These are phyloP conservation scores for Chelon auratus DNA, from an alignment of 2,797 vertebrate genomes.

Conservation along the genomic window DNA sequence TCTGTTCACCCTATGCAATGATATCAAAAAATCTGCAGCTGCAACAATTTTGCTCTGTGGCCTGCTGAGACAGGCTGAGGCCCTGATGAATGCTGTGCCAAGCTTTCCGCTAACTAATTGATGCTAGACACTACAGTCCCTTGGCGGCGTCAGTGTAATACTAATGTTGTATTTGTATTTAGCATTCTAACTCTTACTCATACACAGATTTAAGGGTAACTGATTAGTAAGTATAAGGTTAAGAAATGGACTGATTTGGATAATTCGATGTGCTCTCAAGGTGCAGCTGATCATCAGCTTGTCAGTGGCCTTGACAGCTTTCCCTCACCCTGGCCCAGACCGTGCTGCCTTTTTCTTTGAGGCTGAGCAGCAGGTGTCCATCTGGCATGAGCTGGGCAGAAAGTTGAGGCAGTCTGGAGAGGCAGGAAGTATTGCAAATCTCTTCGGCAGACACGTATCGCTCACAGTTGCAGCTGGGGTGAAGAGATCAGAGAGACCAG, in stretches of 20 bases:
- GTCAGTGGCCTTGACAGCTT: slow-evolving; percentile 8
- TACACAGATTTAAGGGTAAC: neutral
- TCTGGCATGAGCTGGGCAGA: slow-evolving; percentile 81
- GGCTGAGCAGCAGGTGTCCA: slow-evolving; percentile 84
- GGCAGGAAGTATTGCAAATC: slow-evolving; percentile 88
- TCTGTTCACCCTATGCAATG: neutral
- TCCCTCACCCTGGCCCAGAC: slow-evolving; percentile 70
- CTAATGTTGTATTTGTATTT: slow-evolving; percentile 13
- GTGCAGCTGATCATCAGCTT: slow-evolving; percentile 21
- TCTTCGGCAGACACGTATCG: slow-evolving; percentile 90
- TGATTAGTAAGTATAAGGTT: slow-evolving; percentile 1
- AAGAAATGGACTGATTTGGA: slow-evolving; percentile 19
- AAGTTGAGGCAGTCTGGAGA: slow-evolving; percentile 84
- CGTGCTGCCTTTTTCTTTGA: slow-evolving; percentile 70
- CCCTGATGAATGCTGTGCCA: slow-evolving; percentile 25
- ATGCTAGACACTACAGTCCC: slow-evolving; percentile 11
- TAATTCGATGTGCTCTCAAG: slow-evolving; percentile 15
- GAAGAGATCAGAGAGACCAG: slow-evolving; percentile 28
- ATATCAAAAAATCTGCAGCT: slow-evolving; percentile 45
- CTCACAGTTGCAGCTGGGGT: slow-evolving; percentile 88
- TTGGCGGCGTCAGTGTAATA: slow-evolving; percentile 11
- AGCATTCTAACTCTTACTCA: slow-evolving; percentile 21
- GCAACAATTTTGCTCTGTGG: slow-evolving; percentile 32
- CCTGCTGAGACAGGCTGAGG: slow-evolving; percentile 12
- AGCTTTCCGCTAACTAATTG: slow-evolving; percentile 13